Evolutionary conservation across 2,113 vertebrate species (phyloP).

Genomic region (Thunnus thynnus): DNA sequence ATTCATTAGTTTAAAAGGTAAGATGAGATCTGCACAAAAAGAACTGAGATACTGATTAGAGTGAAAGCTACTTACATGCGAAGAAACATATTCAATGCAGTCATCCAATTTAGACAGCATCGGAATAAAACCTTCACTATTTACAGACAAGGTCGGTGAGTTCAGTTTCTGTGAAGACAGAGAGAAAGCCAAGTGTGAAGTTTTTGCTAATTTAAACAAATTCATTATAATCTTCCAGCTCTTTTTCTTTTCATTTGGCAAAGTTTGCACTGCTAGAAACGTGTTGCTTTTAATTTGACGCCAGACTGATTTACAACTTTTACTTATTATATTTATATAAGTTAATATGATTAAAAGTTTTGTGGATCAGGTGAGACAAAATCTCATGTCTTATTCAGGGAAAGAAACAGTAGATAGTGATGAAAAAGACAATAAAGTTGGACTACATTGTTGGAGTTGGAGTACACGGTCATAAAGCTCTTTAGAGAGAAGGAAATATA

Average conservation of each 20-base stretch:
- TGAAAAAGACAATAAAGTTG: neutral
- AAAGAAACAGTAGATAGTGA: neutral
- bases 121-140: slow-evolving; percentile 97
- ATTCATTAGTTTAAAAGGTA: neutral
- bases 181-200: neutral
- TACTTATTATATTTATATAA: neutral
- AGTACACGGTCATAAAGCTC: neutral
- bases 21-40: slow-evolving; percentile 2
- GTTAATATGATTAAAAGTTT: neutral
- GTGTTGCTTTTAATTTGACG: neutral
- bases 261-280: neutral
- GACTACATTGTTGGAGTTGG: neutral
- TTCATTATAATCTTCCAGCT: neutral
- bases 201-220: neutral
- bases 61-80: slow-evolving; percentile 89
- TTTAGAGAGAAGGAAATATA: neutral
- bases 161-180: slow-evolving; percentile 92
- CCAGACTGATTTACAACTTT: neutral
- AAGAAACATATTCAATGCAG: slow-evolving; percentile 96
- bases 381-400: neutral
- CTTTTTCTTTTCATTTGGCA: slow-evolving; percentile 3
- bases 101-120: slow-evolving; percentile 97
- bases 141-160: slow-evolving; percentile 94
- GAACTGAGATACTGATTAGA: neutral
- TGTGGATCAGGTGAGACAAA: neutral